Evolutionary conservation across 2,797 vertebrate species (phyloP), one percentile per base, ranked within the genome.

Genomic region (Crocidura indochinensis): DNA sequence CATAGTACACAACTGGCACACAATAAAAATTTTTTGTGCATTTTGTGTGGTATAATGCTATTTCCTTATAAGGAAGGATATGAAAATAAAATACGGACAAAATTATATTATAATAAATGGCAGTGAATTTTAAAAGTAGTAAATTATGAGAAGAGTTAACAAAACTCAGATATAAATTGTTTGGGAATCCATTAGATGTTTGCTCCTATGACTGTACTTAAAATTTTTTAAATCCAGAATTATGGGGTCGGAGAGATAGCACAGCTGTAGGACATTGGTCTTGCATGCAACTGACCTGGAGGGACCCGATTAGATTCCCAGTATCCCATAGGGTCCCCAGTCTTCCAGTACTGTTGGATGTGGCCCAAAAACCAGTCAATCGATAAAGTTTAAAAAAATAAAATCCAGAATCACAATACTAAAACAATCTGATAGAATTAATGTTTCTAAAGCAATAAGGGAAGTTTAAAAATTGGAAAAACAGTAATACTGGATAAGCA

Each of bases 1-100:
- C 75, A 92, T 31, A 79, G 7, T 38, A 6, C 64, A 53, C 68
- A 96, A 75, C 62, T 65, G 31, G 9, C 64, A 5, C 49, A 60
- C 65, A 65, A 84, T 91, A 49, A 91, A 93, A 78, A 85, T 72
- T 1, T 73, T 72, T 1, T 73, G 10, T 88, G 29, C 20, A 62
- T 82, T 88, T 88, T 91, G 27, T 68, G 65, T 90, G 22, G 24
- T 90, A 0, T 81, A 72, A 29, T 17, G 53, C 84, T 27, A 79
- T 86, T 44, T 73, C 22, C 38, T 67, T 84, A 31, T 74, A 81
- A 44, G 71, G 53, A 89, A 87, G 38, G 64, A 60, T 72, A 90
- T 47, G 82, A 81, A 82, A 79, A 71, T 74, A 73, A 91, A 84
- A 64, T 90, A 72, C 64, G 74, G 86, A 14, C 51, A 93, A 86